phyloP scores from a whole-genome alignment of 1,140 invertebrate species.

The Panonychus citri region DNA sequence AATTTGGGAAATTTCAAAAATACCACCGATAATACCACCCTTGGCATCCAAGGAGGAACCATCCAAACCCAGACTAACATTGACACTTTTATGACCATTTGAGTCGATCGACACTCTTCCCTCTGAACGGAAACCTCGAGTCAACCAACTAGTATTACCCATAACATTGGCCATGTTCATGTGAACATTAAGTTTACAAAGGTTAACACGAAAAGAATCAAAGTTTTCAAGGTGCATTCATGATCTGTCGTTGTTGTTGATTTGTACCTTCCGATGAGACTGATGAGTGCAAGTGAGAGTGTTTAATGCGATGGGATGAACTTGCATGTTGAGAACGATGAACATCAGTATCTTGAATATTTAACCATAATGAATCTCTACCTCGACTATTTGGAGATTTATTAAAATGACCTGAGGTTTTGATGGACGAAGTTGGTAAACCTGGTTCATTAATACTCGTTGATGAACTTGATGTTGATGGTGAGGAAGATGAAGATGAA shows the following conservation, averaged over 20 bases:
- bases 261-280: not conserved
- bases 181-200: conserved; percentile 77
- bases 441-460: not conserved
- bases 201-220: conserved; percentile 83
- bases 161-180: conserved; percentile 99
- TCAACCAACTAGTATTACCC: conserved; percentile 87
- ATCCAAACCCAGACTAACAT: conserved; percentile 59
- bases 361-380: not conserved
- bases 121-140: conserved; percentile 64
- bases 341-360: not conserved
- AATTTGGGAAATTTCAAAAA: conserved; percentile 67
- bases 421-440: not conserved
- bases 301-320: not conserved
- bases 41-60: conserved; percentile 79
- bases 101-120: conserved; percentile 78
- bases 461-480: not conserved
- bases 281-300: not conserved
- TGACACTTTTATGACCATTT: conserved; percentile 76
- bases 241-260: not conserved
- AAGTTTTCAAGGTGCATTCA: conserved; percentile 46
- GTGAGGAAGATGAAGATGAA: not conserved
- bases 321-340: not conserved
- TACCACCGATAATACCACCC: conserved; percentile 83
- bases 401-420: not conserved
- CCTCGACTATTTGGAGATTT: not conserved